Evolutionary conservation across 1,140 invertebrate genomes (phyloP), one percentile per base, ranked within the genome.

Genomic region (Rhopalosiphum maidis): DNA sequence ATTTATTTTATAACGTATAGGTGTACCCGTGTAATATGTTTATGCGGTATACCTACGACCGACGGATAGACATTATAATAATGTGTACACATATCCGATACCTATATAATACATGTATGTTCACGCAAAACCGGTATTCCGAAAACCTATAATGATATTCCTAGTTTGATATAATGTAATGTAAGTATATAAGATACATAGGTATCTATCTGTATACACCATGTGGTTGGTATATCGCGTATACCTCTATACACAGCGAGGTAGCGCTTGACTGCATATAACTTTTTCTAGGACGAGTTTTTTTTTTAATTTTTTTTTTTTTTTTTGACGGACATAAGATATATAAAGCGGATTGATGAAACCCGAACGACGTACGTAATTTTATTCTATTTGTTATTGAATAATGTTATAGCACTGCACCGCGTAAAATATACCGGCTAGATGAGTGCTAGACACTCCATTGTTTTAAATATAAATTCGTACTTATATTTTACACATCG

Each of bases 61-160:
- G n/a, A n/a, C 60, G 22, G 30, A 77, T n/a, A 18, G 60, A 77
- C 60, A 15, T 22, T 77, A 15, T n/a, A n/a, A n/a, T 77, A n/a
- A n/a, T 6, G 15, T 18, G 9, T n/a, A n/a, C 15, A 15, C 4
- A 51, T 51, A 51, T 1, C 0, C 9, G 18, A 35, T n/a, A 35
- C 60, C 4, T 77, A 15, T n/a, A n/a, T 68, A 68, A 46, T 46
- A 11, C 15, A 11, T 46, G 15, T 77, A 77, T n/a, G n/a, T 77
- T 18, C 60, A 18, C 3, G 41, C 25, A 25, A 46, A 86, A 86
- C 85, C 85, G 85, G 85, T 86, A 86, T 46, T 86, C 85, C 85
- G 43, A 86, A 86, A 86, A 30, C 85, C n/a, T 77, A 41, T 86
- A 86, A 86, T 30, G 25, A 43, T 86, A 86, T 86, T 41, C 41